These are phyloP conservation scores for Phoenicopterus ruber DNA, from an alignment of 2,113 vertebrate genomes.

Conservation along the genomic window DNA sequence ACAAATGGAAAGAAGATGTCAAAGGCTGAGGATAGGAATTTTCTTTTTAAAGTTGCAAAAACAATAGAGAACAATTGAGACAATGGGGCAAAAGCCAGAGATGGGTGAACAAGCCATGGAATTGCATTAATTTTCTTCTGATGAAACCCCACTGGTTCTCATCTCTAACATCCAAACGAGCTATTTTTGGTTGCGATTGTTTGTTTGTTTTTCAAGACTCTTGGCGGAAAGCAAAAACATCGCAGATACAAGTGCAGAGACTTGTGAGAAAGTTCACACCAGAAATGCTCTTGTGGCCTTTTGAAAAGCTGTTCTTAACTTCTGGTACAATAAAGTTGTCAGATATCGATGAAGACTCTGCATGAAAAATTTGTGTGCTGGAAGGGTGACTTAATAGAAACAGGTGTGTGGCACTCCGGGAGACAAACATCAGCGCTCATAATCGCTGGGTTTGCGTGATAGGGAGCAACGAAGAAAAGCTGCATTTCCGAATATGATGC, in stretches of 20 bases:
- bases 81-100: neutral
- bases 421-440: neutral
- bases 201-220: neutral
- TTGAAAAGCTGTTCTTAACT: neutral
- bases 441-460: neutral
- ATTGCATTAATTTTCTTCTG: neutral
- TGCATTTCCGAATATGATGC: neutral
- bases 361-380: neutral
- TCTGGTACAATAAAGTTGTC: neutral
- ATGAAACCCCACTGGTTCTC: neutral
- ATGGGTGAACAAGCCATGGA: neutral
- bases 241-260: neutral
- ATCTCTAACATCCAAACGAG: neutral
- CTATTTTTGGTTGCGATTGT: neutral
- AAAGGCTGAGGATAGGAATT: conserved; percentile 29
- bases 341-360: neutral
- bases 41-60: conserved; percentile 2
- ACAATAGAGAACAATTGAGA: conserved; percentile 7
- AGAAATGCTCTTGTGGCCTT: neutral
- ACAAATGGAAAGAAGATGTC: conserved; percentile 56
- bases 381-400: neutral
- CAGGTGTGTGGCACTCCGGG: neutral
- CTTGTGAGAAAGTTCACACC: neutral
- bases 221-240: neutral
- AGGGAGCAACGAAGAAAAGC: neutral